A percentile compares a stretch with the other conserved stretches of the same genome.
Conservation (phyloP, 1,140 invertebrate species). For the Elysia chlorotica region DNA sequence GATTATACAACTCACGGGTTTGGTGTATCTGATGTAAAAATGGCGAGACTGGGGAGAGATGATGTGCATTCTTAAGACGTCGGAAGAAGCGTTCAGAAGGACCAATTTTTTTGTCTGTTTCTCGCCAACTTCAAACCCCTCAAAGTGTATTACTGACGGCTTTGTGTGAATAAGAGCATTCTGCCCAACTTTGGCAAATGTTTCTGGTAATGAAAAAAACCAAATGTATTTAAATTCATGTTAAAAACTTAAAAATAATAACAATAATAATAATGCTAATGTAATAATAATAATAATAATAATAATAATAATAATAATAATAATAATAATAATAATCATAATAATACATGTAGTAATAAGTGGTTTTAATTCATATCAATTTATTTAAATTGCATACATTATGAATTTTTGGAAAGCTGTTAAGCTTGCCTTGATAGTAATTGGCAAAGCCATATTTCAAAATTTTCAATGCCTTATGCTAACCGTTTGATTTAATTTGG, state of each 20-base stretch:
- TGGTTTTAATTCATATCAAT: too few species aligned
- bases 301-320: neutral
- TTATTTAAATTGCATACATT: too few species aligned
- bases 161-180: conserved; percentile 53
- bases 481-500: too few species aligned
- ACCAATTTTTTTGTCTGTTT: conserved; percentile 44
- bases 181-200: conserved; percentile 56
- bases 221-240: neutral
- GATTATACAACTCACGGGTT: conserved; percentile 54
- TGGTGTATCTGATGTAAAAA: conserved; percentile 60
- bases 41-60: conserved; percentile 61
- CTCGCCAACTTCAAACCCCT: conserved; percentile 56
- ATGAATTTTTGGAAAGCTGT: too few species aligned
- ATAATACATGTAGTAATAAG: too few species aligned
- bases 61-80: conserved; percentile 59
- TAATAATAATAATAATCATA: neutral
- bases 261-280: neutral
- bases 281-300: neutral
- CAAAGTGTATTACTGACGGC: conserved; percentile 58
- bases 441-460: too few species aligned
- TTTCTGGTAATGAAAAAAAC: conserved; percentile 44
- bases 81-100: conserved; percentile 58
- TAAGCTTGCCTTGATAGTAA: too few species aligned
- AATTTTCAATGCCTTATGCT: too few species aligned
- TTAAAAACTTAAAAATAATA: neutral